A percentile compares a stretch with the other conserved stretches of the same genome.
Conservation (phyloP, 2,113 vertebrate genomes). For the Apus apus region DNA sequence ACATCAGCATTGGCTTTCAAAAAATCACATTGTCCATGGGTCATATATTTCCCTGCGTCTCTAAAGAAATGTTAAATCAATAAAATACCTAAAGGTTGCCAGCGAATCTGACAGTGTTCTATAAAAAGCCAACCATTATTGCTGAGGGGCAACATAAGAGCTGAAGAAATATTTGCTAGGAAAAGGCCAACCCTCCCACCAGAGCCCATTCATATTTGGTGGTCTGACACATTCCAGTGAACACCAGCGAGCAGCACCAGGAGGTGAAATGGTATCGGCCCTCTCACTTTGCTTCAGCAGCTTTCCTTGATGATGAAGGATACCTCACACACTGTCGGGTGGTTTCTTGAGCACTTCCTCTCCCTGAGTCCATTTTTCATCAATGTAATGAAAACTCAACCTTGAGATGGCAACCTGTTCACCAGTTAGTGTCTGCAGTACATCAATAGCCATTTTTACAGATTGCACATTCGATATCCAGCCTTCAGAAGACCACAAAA, state of each 20-base stretch:
- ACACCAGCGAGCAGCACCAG: neutral
- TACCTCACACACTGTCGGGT: neutral
- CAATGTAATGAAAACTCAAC: neutral
- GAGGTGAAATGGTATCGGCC: neutral
- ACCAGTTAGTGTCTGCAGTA: neutral
- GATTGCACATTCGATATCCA: neutral
- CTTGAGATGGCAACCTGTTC: neutral
- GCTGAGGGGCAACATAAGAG: slow-evolving; percentile 43
- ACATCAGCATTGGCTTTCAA: slow-evolving; percentile 20
- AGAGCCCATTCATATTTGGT: neutral
- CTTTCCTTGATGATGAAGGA: neutral
- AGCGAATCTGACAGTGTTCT: slow-evolving; percentile 56
- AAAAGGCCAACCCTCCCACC: slow-evolving; percentile 44
- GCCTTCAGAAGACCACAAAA: neutral
- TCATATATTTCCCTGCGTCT: slow-evolving; percentile 60
- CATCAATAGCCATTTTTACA: neutral
- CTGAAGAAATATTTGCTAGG: slow-evolving; percentile 64
- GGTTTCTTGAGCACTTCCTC: neutral
- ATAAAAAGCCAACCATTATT: slow-evolving; percentile 59
- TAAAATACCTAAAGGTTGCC: slow-evolving; percentile 73
- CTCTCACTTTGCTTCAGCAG: neutral
- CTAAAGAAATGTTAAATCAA: slow-evolving; percentile 75
- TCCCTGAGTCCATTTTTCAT: neutral
- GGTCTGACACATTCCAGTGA: neutral
- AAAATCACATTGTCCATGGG: slow-evolving; percentile 28